These are phyloP conservation scores for Diarsia brunnea DNA, from an alignment of 2,888 invertebrate genomes.

Conservation along the genomic window DNA sequence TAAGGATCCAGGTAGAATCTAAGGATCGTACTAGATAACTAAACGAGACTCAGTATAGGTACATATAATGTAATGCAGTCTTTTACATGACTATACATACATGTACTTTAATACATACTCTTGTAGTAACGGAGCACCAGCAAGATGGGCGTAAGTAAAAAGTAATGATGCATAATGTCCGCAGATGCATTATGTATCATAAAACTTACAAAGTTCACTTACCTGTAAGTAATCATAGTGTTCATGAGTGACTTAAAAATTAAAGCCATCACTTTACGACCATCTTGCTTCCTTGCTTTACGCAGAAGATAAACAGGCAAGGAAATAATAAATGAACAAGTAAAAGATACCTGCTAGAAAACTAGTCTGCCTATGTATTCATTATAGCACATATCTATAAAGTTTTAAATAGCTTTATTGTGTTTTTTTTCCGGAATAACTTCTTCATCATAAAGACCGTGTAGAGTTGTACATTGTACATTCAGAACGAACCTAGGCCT, in stretches of 20 bases:
- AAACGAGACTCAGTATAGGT: neutral
- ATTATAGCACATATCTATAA: neutral
- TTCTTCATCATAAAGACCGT: neutral
- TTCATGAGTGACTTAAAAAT: conserved; percentile 46
- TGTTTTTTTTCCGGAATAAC: neutral
- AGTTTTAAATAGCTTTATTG: too few relatives aligned
- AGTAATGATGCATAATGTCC: conserved; percentile 57
- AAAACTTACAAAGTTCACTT: conserved; percentile 55
- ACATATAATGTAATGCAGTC: neutral
- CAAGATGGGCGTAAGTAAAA: conserved; percentile 51
- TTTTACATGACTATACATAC: conserved; percentile 6
- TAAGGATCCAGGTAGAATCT: neutral
- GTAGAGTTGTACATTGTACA: neutral
- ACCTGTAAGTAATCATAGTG: conserved; percentile 43
- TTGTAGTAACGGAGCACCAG: conserved; percentile 16
- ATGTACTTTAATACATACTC: neutral
- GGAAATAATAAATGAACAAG: conserved; percentile 1
- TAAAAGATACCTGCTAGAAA: neutral
- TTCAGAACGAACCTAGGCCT: neutral
- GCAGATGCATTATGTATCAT: conserved; percentile 56
- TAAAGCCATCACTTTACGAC: conserved; percentile 27
- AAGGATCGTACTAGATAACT: neutral
- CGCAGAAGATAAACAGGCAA: conserved; percentile 15
- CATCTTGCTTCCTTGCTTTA: conserved; percentile 34
- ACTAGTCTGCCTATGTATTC: neutral